Conservation (phyloP, 2,888 invertebrate species). For the Mesorhabditis sp. region DNA sequence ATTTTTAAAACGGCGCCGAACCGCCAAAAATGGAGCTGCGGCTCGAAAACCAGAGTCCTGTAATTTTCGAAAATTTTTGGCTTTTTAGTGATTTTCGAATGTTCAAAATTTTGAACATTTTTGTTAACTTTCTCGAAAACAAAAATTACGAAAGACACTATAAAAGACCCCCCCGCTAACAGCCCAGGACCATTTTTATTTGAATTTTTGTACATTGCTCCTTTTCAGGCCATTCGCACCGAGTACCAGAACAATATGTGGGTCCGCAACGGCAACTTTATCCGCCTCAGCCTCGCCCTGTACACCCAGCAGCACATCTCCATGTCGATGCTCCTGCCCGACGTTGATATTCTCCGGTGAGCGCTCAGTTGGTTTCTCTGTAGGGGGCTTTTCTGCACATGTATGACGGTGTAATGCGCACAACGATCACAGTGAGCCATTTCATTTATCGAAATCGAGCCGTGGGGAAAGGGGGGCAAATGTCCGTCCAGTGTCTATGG, state of each 20-base stretch:
- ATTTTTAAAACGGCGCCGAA: not conserved
- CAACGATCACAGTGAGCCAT: too few relatives aligned
- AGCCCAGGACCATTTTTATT: not conserved
- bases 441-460: too few relatives aligned
- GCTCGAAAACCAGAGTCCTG: not conserved
- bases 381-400: too few relatives aligned
- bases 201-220: not conserved
- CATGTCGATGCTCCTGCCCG: constrained; percentile 36
- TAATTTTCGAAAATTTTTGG: too few relatives aligned
- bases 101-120: not conserved
- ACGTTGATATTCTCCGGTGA: constrained; percentile 39
- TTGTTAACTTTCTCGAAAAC: not conserved
- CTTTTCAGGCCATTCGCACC: constrained; percentile 29
- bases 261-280: constrained; percentile 42
- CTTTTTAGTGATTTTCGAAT: not conserved
- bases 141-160: not conserved
- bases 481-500: too few relatives aligned
- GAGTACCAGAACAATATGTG: constrained; percentile 47
- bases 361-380: not conserved
- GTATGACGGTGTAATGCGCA: too few relatives aligned
- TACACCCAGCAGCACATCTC: constrained; percentile 41
- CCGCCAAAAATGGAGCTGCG: not conserved
- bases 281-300: constrained; percentile 33
- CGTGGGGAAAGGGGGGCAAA: too few relatives aligned
- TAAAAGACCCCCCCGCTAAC: not conserved